Conservation (phyloP, 2,797 vertebrate genomes). For the Phataginus tricuspis region DNA sequence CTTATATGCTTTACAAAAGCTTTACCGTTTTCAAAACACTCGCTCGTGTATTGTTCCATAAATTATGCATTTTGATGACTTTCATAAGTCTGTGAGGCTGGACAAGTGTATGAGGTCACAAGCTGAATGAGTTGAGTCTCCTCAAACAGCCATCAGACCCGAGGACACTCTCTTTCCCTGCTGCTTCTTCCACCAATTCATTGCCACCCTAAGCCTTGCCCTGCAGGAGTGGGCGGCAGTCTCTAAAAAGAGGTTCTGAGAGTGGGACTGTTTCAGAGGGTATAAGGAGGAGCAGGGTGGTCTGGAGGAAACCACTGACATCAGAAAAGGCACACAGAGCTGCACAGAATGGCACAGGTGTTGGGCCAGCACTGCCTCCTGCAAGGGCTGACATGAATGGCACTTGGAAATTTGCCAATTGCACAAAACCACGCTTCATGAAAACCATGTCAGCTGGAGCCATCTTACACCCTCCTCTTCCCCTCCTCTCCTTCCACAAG, state of each 20-base stretch:
- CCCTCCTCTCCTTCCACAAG: neutral
- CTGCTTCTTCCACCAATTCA: neutral
- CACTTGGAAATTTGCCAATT: neutral
- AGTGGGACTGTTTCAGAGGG: too few species aligned
- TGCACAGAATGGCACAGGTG: neutral
- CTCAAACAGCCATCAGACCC: neutral
- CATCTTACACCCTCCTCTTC: neutral
- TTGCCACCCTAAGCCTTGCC: neutral
- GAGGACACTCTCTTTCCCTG: too few species aligned
- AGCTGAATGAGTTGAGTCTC: neutral
- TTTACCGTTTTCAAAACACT: neutral
- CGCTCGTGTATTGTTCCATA: neutral
- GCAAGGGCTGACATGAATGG: neutral
- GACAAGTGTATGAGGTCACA: neutral
- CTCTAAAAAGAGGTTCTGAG: neutral
- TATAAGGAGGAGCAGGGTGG: neutral
- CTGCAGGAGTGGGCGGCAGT: neutral
- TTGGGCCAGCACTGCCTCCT: neutral
- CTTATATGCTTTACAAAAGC: neutral
- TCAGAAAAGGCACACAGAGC: neutral
- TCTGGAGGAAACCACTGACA: neutral
- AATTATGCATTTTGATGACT: neutral
- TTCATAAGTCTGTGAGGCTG: neutral
- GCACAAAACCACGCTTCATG: neutral
- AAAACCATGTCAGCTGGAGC: neutral